Evolutionary conservation across 2,888 invertebrate genomes (phyloP), one percentile per base, ranked within the genome.

Genomic region (Oscheius myriophilus): DNA sequence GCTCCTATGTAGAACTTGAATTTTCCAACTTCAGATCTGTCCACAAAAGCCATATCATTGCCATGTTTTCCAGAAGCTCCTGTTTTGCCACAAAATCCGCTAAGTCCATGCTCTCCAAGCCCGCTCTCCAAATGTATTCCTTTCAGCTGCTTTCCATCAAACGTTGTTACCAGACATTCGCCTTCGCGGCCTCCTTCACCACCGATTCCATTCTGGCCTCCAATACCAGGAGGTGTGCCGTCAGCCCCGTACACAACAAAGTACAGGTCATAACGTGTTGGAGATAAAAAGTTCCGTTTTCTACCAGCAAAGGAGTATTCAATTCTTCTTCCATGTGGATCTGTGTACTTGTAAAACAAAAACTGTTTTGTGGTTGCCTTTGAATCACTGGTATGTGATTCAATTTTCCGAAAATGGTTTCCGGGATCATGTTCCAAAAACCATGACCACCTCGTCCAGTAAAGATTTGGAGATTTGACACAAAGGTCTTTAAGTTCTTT

Each of bases 111-210:
- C 45, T 7, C 33, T 6, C 58, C 58, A 6, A 18, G 7, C 6
- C 3, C 58, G 14, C 39, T 4, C 16, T 58, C 42, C 42, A 2
- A 26, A 7, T 42, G 1, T 12, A 25, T 33, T 4, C 21, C 26
- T 21, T 33, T 52, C 11, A 58, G 42, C n/a, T 26, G 25, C n/a
- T 39, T 41, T 42, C 43, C 43, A 18, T 49, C 39, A 43, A 65
- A 11, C 3, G 65, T 43, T 11, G 14, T 42, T 16, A 25, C 49
- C 14, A 12, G 16, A 14, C 46, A 33, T 21, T 57, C 58, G 18
- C 67, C 67, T 3, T 18, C 26, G 14, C 46, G 46, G 16, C 67
- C 67, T 6, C 67, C 67, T 53, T 67, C 67, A 33, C 67, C 67
- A 23, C 67, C 45, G 18, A 67, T 58, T 14, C 67, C 67, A 21